phyloP scores from a whole-genome alignment of 1,140 invertebrate species.

The Hylaeus volcanicus region DNA sequence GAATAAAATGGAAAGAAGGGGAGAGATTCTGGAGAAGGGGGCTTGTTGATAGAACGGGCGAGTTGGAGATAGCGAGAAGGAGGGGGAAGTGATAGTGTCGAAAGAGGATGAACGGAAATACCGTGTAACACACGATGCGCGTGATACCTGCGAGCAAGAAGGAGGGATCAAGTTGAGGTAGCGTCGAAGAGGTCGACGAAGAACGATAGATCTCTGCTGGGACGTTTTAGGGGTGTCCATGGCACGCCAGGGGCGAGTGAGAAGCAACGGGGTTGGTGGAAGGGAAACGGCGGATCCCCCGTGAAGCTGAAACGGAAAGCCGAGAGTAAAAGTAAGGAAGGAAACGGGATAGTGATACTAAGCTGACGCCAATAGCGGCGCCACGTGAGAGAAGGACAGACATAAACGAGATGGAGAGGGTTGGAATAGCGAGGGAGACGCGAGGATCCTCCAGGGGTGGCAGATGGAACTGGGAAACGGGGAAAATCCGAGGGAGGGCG shows the following conservation, averaged over 20 bases:
- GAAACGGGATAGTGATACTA: not conserved
- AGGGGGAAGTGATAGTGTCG: not conserved
- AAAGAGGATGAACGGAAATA: too few relatives aligned
- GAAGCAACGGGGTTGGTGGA: not conserved
- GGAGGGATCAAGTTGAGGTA: not conserved
- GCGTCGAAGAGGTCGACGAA: too few relatives aligned
- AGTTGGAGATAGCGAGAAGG: not conserved
- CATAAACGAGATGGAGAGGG: not conserved
- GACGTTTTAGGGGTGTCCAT: not conserved
- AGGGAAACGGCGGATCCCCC: not conserved
- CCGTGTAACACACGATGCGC: not conserved
- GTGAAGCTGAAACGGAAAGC: not conserved
- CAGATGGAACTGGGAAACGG: not conserved
- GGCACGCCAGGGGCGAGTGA: not conserved
- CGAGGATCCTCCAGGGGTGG: too few relatives aligned
- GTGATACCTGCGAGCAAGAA: not conserved
- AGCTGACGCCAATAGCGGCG: not conserved
- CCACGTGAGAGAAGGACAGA: not conserved
- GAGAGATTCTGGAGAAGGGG: not conserved
- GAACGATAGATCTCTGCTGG: not conserved
- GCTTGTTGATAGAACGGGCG: not conserved
- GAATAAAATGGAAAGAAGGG: not conserved
- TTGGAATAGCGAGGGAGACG: not conserved
- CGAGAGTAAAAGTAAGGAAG: slow-evolving; percentile 30
- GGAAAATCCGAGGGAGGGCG: not conserved